Evolutionary conservation across 30 jellyfish, hydroid and myxozoan genomes (phyloP).

Genomic region (Sanderia malayensis): DNA sequence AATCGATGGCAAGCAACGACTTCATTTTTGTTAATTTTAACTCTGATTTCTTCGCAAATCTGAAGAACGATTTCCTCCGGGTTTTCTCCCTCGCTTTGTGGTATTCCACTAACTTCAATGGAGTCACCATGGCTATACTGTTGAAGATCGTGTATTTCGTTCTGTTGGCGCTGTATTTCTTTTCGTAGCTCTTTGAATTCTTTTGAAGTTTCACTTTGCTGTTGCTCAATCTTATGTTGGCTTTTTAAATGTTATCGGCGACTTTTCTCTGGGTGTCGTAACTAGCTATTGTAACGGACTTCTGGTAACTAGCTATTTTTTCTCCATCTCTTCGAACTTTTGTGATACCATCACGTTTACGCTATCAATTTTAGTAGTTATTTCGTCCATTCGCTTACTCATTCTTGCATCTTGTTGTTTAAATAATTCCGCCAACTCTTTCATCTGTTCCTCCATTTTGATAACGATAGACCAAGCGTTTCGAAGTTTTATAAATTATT

Average conservation of each 20-base stretch:
- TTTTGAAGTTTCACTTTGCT: neutral
- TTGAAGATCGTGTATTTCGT: slow-evolving; percentile 5
- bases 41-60: slow-evolving; percentile 18
- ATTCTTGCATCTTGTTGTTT: neutral
- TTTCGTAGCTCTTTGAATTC: neutral
- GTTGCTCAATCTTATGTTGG: neutral
- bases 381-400: neutral
- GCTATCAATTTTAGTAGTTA: neutral
- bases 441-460: too few species aligned
- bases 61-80: too few species aligned
- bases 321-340: neutral
- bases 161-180: neutral
- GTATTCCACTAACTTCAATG: slow-evolving; percentile 19
- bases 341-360: neutral
- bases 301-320: neutral
- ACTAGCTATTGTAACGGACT: neutral
- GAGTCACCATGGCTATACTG: slow-evolving; percentile 23
- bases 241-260: neutral
- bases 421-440: too few species aligned
- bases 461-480: too few species aligned
- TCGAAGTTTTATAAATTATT: too few species aligned
- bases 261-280: neutral
- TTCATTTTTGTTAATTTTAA: neutral
- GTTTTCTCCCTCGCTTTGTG: slow-evolving; percentile 10
- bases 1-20: slow-evolving; percentile 22